A percentile compares a stretch with the other conserved stretches of the same genome.
phyloP scores from a whole-genome alignment of 2,113 vertebrate genomes.

The Toxotes jaculatrix region DNA sequence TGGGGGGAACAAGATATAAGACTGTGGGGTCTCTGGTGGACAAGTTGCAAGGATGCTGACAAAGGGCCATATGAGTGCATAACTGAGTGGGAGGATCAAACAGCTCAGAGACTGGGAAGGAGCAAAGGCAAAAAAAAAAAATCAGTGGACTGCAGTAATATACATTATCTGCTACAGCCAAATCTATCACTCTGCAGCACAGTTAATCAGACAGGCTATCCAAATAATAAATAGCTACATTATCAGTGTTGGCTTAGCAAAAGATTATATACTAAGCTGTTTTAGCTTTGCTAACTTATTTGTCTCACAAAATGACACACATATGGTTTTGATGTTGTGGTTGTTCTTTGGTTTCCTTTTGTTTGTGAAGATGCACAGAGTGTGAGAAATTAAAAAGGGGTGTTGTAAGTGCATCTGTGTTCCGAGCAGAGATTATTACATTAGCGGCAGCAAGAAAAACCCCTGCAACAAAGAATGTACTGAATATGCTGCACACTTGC shows the following conservation, averaged over 20 bases:
- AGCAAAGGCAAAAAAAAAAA: constrained; percentile 26
- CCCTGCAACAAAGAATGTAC: constrained; percentile 8
- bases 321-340: background rate
- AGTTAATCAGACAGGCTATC: constrained; percentile 20
- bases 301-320: background rate
- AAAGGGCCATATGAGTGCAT: constrained; percentile 53
- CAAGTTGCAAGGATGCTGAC: constrained; percentile 49
- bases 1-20: constrained; percentile 18
- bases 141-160: constrained; percentile 29
- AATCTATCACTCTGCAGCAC: constrained; percentile 32
- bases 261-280: background rate
- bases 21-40: constrained; percentile 22
- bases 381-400: background rate
- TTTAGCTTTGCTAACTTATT: background rate
- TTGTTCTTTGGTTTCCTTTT: background rate
- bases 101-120: constrained; percentile 36
- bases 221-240: constrained; percentile 7
- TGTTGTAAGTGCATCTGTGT: constrained; percentile 7
- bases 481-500: constrained; percentile 13
- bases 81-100: constrained; percentile 70
- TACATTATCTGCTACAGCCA: constrained; percentile 36
- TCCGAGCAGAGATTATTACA: constrained; percentile 6
- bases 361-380: background rate
- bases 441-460: background rate
- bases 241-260: background rate